phyloP scores from a whole-genome alignment of 2,888 invertebrate genomes.

The Leptinotarsa rubiginosa region DNA sequence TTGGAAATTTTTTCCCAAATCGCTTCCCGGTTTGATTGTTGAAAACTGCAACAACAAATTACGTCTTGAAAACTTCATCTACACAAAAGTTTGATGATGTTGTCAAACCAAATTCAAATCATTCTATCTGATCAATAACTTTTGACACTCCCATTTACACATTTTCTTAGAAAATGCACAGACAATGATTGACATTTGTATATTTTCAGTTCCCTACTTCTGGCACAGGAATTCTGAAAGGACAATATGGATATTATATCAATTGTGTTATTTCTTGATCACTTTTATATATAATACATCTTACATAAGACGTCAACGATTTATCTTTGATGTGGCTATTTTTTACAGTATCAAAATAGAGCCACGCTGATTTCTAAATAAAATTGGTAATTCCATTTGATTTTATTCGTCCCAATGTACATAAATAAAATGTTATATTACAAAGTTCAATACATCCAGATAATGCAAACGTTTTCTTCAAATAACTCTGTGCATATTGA shows the following conservation, averaged over 20 bases:
- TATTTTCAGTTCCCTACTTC: slow-evolving; percentile 1
- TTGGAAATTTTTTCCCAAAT: too few relatives aligned
- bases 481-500: slow-evolving; percentile 39
- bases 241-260: neutral
- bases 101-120: too few relatives aligned
- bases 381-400: slow-evolving; percentile 47
- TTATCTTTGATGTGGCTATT: slow-evolving; percentile 45
- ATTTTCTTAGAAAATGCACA: neutral
- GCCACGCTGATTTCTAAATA: slow-evolving; percentile 45
- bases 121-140: too few relatives aligned
- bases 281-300: slow-evolving; percentile 33
- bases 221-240: slow-evolving; percentile 9
- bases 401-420: slow-evolving; percentile 46
- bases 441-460: slow-evolving; percentile 45
- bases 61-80: too few relatives aligned
- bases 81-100: too few relatives aligned
- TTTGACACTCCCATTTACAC: too few relatives aligned
- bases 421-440: slow-evolving; percentile 47
- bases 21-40: too few relatives aligned
- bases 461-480: slow-evolving; percentile 45
- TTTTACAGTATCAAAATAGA: slow-evolving; percentile 50
- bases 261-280: slow-evolving; percentile 35
- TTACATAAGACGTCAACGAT: slow-evolving; percentile 45
- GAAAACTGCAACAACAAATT: too few relatives aligned
- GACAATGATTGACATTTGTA: neutral